Percentiles rank a stretch among this genome's conserved stretches.
phyloP scores from a whole-genome alignment of 1,140 invertebrate genomes.

The Condylostylus longicornis region DNA sequence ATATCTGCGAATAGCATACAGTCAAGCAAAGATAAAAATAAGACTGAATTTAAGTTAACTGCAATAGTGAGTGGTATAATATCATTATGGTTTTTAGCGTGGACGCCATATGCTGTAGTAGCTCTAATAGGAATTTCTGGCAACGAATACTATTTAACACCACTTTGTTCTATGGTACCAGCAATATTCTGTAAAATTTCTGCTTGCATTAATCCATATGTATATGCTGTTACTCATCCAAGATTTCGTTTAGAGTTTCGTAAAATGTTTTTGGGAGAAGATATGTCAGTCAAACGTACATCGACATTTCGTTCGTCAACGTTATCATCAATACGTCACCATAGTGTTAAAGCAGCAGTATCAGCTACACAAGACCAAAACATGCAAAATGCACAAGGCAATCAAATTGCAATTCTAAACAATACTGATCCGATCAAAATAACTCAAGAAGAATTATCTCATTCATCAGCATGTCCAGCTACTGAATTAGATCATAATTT shows the following conservation, averaged over 20 bases:
- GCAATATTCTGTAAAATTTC: conserved; percentile 60
- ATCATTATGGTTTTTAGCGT: conserved; percentile 54
- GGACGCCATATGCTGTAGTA: conserved; percentile 60
- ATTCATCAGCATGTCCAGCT: no score
- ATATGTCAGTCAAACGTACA: conserved; percentile 8
- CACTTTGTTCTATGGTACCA: conserved; percentile 53
- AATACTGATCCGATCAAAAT: no score
- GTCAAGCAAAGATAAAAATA: conserved; percentile 43
- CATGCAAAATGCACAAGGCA: no score
- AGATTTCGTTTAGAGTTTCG: conserved; percentile 45
- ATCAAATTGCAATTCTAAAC: no score
- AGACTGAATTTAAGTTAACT: conserved; percentile 49
- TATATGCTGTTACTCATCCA: conserved; percentile 57
- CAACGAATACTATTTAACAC: conserved; percentile 42
- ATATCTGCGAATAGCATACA: conserved; percentile 34
- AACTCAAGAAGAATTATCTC: no score
- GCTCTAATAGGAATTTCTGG: conserved; percentile 55
- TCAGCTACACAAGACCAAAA: no score
- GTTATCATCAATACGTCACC: no score
- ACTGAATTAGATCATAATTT: no score
- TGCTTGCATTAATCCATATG: conserved; percentile 56
- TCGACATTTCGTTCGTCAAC: no score
- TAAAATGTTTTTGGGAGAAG: conserved; percentile 6
- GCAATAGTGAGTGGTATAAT: conserved; percentile 49
- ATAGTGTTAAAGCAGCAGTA: no score